Evolutionary conservation across 2,888 invertebrate genomes (phyloP).

Genomic region (Amphipoea lucens): DNA sequence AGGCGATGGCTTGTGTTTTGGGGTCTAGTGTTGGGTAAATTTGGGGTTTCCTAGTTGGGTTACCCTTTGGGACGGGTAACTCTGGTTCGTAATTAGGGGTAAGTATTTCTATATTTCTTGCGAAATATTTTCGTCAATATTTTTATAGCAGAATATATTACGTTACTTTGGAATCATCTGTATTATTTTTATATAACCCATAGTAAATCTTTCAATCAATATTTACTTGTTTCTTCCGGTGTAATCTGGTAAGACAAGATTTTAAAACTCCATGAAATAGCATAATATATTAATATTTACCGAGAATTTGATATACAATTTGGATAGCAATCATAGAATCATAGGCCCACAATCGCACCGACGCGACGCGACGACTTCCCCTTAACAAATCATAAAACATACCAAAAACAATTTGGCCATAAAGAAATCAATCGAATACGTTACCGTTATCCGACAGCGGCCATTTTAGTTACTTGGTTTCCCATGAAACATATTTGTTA

Average conservation of each 20-base stretch:
- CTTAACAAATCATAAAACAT: conserved; percentile 78
- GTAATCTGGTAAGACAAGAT: neutral
- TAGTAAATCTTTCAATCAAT: neutral
- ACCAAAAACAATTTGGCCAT: conserved; percentile 80
- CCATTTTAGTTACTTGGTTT: conserved; percentile 74
- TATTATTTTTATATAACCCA: neutral
- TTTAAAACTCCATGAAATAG: neutral
- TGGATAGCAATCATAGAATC: neutral
- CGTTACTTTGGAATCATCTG: neutral
- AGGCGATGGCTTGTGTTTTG: conserved; percentile 65
- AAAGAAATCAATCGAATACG: conserved; percentile 82
- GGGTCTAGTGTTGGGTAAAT: neutral
- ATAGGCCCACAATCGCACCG: conserved; percentile 16
- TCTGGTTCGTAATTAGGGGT: neutral
- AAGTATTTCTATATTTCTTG: neutral
- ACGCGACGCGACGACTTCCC: conserved; percentile 60
- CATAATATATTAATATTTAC: no score
- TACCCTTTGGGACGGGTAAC: neutral
- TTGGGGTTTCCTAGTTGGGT: neutral
- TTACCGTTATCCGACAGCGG: conserved; percentile 80
- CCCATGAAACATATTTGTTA: conserved; percentile 80
- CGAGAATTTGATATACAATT: neutral
- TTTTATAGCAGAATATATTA: neutral
- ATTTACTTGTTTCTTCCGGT: neutral
- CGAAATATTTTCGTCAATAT: neutral